Evolutionary conservation across 92 coral and sea anemone genomes (phyloP).

Genomic region (Metridium senile): DNA sequence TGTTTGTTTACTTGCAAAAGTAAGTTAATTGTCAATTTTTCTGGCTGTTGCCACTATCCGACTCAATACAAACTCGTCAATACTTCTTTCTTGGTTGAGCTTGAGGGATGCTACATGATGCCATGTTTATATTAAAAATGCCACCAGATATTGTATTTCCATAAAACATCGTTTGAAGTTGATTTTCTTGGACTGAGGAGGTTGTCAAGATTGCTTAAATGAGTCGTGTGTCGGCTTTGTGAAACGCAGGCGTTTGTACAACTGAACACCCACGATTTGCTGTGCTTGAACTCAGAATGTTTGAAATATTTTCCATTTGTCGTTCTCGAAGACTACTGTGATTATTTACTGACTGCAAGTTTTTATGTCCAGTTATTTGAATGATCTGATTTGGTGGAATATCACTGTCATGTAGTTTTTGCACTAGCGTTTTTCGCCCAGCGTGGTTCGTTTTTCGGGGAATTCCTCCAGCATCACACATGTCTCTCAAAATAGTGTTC

Average conservation of each 20-base stretch:
- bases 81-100: background rate
- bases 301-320: conserved; percentile 36
- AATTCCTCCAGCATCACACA: conserved; percentile 40
- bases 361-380: conserved; percentile 44
- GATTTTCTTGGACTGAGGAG: conserved; percentile 7
- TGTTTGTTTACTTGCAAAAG: no score
- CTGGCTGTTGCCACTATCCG: background rate
- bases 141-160: conserved; percentile 11
- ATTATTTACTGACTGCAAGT: conserved; percentile 38
- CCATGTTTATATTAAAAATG: background rate
- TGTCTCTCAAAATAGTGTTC: no score
- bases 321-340: conserved; percentile 19
- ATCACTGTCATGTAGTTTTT: conserved; percentile 40
- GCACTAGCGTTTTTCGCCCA: conserved; percentile 37
- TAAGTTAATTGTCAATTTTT: no score
- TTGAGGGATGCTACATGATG: background rate
- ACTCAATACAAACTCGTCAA: background rate
- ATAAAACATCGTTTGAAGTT: conserved; percentile 15
- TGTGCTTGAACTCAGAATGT: background rate
- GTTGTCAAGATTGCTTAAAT: background rate
- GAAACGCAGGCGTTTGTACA: background rate
- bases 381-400: conserved; percentile 43
- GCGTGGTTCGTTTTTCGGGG: conserved; percentile 43
- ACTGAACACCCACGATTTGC: background rate
- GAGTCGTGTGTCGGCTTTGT: background rate